Conservation (phyloP, 2,888 invertebrate genomes). For the Protophormia terraenovae region DNA sequence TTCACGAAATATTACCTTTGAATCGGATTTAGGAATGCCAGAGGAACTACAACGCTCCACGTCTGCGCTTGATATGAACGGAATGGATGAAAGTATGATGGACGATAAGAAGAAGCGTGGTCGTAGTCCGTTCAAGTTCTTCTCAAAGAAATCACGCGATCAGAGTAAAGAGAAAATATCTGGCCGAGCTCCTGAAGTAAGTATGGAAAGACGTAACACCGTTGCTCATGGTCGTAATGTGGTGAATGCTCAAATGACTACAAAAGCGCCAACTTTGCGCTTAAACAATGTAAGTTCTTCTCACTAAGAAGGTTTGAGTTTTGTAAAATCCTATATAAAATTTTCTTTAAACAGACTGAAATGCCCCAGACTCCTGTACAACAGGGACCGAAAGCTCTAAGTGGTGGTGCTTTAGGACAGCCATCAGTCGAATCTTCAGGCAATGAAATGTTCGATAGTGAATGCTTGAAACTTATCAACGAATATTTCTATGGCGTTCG, state of each 20-base stretch:
- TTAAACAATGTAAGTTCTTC: slow-evolving; percentile 77
- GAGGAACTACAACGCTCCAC: slow-evolving; percentile 86
- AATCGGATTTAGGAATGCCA: slow-evolving; percentile 77
- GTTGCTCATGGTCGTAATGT: slow-evolving; percentile 82
- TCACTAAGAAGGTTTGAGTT: background rate
- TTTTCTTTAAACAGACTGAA: too few relatives aligned
- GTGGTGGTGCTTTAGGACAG: slow-evolving; percentile 83
- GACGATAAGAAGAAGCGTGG: slow-evolving; percentile 90
- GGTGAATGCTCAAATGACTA: slow-evolving; percentile 81
- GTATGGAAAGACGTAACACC: slow-evolving; percentile 80
- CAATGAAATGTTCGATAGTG: slow-evolving; percentile 92
- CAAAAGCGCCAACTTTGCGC: slow-evolving; percentile 82
- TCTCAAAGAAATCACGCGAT: slow-evolving; percentile 89
- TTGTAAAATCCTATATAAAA: too few relatives aligned
- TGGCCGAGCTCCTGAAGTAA: slow-evolving; percentile 74
- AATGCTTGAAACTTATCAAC: slow-evolving; percentile 94
- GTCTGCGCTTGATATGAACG: slow-evolving; percentile 88
- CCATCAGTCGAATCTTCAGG: slow-evolving; percentile 90
- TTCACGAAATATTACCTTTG: slow-evolving; percentile 82
- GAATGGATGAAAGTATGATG: slow-evolving; percentile 82
- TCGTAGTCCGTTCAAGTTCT: slow-evolving; percentile 96
- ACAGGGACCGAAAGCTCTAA: slow-evolving; percentile 86
- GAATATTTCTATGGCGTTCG: slow-evolving; percentile 96
- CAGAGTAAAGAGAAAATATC: slow-evolving; percentile 85
- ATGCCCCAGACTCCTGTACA: slow-evolving; percentile 79